Evolutionary conservation across 2,888 invertebrate species (phyloP).

Genomic region (Chaitophorus viminalis): DNA sequence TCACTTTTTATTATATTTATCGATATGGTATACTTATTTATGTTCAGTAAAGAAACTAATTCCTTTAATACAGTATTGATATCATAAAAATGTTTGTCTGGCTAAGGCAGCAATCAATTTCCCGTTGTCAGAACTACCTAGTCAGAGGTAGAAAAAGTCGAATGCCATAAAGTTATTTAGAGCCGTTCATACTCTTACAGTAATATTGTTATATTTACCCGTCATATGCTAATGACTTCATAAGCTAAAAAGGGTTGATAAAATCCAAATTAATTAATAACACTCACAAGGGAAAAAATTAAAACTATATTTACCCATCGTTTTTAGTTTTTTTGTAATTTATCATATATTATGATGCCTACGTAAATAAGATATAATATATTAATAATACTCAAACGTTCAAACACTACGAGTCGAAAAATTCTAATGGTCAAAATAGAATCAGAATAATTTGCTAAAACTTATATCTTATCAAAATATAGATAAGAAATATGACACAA

Average conservation of each 20-base stretch:
- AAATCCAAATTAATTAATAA: constrained; percentile 15
- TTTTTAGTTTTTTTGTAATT: not conserved
- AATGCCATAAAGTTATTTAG: not conserved
- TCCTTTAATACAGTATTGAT: not conserved
- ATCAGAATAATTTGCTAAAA: no score
- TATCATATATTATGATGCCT: not conserved
- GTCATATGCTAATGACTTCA: constrained; percentile 23
- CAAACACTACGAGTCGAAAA: no score
- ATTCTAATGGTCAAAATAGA: no score
- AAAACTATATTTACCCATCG: constrained; percentile 2
- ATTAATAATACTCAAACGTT: no score
- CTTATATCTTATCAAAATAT: no score
- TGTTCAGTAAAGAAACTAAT: not conserved
- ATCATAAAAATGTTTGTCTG: not conserved
- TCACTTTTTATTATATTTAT: not conserved
- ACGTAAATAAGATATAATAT: not conserved
- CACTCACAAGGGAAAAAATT: constrained; percentile 4
- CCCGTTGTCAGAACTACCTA: not conserved
- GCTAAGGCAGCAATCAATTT: not conserved
- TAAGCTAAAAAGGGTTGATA: constrained; percentile 38
- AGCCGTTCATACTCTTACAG: not conserved
- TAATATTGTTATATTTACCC: constrained; percentile 16
- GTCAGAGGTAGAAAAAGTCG: not conserved
- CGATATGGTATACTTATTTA: not conserved
- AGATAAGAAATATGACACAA: no score